Evolutionary conservation across 2,888 invertebrate species (phyloP), one percentile per base, ranked within the genome.

Genomic region (Catocala fraxini): DNA sequence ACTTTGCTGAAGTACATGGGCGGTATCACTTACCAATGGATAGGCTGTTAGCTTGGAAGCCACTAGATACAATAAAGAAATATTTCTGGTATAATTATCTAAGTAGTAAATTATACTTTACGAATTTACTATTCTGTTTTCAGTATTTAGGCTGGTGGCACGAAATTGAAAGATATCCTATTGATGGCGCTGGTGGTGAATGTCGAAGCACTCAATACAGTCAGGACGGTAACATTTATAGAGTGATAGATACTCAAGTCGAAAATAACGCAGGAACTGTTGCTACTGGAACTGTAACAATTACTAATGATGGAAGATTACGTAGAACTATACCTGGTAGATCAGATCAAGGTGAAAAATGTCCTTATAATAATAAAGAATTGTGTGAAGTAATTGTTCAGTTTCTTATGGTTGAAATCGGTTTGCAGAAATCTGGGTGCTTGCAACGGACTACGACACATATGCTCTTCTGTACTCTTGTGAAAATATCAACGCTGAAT

Each of bases 121-220:
- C 25, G 25, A 25, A 25, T 25, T 25, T 1, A 25, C 25, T 25
- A 25, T 12, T 6, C 33, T 39, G 25, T 66, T 83, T 77, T 7
- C 78, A 93, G 93, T 93, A 84, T 66, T 46, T 82, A 0, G 92
- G 91, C 39, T 89, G 89, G 88, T 93, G 93, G 93, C 90, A 92
- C 58, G 91, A 92, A 68, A 84, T 92, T 49, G 87, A 90, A 65
- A 81, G 88, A 7, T 93, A 88, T 66, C 87, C 91, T 0, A 71
- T 80, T 0, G 84, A 85, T 51, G 51, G 58, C 0, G 56, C 72
- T 51, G 75, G 60, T 0, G 91, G 91, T 1, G 77, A 83, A 1
- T 93, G 93, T 65, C 77, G 83, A 67, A 91, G 89, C 73, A 83
- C 89, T 0, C 74, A 82, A 2, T 88, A 88, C 76, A 45, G 69